phyloP scores from a whole-genome alignment of 1,140 invertebrate genomes.

The Phenacoccus solenopsis region DNA sequence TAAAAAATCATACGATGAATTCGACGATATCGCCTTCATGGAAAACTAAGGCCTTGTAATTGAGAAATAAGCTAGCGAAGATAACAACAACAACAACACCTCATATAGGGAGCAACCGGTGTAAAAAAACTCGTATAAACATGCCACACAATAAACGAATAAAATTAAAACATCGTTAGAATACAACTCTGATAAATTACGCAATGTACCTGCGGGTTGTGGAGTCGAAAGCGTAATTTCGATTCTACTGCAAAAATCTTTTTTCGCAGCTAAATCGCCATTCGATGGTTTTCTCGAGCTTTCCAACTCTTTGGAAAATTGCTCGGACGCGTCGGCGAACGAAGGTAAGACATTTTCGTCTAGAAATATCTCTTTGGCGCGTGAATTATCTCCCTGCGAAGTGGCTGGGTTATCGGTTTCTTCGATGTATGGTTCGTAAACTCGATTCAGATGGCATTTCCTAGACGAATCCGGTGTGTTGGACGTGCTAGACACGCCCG shows the following conservation, averaged over 20 bases:
- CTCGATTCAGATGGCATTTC: too few species aligned
- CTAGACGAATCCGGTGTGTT: neutral
- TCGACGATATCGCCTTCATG: neutral
- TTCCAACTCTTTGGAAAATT: neutral
- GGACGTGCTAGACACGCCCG: slow-evolving; percentile 1
- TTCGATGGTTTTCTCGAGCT: too few species aligned
- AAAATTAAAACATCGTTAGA: neutral
- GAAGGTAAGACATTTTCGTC: neutral
- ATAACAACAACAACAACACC: neutral
- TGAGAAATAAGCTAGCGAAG: neutral
- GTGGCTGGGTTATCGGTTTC: neutral
- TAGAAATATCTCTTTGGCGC: neutral
- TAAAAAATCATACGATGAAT: neutral
- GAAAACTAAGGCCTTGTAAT: neutral
- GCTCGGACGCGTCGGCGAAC: neutral
- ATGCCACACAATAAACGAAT: neutral
- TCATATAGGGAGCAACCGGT: neutral
- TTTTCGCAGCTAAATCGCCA: neutral
- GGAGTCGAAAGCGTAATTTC: neutral
- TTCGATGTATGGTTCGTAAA: too few species aligned
- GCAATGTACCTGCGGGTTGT: slow-evolving; percentile 10
- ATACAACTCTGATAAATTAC: neutral
- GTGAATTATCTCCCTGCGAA: too few species aligned
- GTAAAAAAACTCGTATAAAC: neutral
- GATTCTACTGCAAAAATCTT: slow-evolving; percentile 3